Evolutionary conservation across 2,113 vertebrate genomes (phyloP), one percentile per base, ranked within the genome.

Genomic region (Pholis gunnellus): DNA sequence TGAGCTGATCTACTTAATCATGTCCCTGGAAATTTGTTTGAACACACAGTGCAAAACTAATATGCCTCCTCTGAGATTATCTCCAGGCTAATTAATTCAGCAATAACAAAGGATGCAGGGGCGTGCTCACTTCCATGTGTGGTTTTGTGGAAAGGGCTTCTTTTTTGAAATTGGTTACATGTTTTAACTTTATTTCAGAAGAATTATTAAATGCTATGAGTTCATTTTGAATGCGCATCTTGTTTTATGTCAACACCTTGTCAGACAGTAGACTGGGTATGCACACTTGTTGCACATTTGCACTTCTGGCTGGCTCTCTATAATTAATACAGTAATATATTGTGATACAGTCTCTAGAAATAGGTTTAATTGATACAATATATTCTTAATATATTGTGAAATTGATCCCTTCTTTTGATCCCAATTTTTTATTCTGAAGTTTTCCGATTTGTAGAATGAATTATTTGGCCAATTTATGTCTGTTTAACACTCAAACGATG

Each of bases 1-100:
- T 44, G 70, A 87, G 50, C 57, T 63, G 46, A 86, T 91, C 68
- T 73, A 50, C 34, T 88, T 88, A 90, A 89, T 88, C 9, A 69
- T 63, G 50, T 91, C 81, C 59, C 82, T 89, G 82, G 81, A 84
- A 70, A 87, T 84, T 73, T 72, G 78, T 70, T 64, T 69, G 4
- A 78, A 79, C 68, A 75, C 67, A 48, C 40, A 78, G 59, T 36
- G 50, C 52, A 57, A 65, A 74, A 69, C 68, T 76, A 75, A 87
- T 72, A 27, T 0, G 1, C 59, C 48, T 42, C 67, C 68, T 69
- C 42, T 77, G 81, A 75, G 71, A 88, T 84, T 78, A 63, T 79
- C 69, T 68, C n/a, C 25, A 9, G 27, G 61, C 31, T 85, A 68
- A 91, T 87, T 83, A 79, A 84, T 86, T 66, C 18, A 42, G 64